Evolutionary conservation across 2,113 vertebrate genomes (phyloP).

Genomic region (Cranoglanis bouderius): DNA sequence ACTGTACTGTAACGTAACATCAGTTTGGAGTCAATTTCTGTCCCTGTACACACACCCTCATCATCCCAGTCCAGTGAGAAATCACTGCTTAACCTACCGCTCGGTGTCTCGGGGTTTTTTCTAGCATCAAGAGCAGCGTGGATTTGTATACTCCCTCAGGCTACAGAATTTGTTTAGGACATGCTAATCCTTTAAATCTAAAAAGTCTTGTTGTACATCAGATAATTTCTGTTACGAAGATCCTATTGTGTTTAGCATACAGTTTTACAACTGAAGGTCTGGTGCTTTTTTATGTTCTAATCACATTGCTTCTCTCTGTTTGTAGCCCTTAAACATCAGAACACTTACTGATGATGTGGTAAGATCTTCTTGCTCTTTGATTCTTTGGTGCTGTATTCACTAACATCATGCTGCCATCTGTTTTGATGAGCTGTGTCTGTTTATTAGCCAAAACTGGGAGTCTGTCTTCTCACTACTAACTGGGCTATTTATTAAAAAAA

Average conservation of each 20-base stretch:
- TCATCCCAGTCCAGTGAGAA: not conserved
- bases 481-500: not conserved
- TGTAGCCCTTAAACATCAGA: conserved; percentile 91
- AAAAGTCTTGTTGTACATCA: not conserved
- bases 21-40: not conserved
- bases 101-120: not conserved
- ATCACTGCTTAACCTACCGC: not conserved
- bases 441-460: not conserved
- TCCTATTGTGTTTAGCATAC: not conserved
- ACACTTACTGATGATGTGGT: conserved; percentile 96
- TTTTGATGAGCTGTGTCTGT: not conserved
- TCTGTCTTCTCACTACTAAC: not conserved
- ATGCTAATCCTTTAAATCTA: not conserved
- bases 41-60: not conserved
- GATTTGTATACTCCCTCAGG: not conserved
- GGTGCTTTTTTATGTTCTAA: conserved; percentile 14
- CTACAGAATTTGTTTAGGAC: not conserved
- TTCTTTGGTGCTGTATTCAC: not conserved
- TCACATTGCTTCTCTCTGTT: conserved; percentile 64
- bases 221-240: not conserved
- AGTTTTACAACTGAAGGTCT: not conserved
- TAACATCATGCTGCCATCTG: not conserved
- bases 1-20: not conserved
- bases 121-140: not conserved
- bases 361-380: conserved; percentile 69